Evolutionary conservation across 2,888 invertebrate species (phyloP).

Genomic region (Campopleginae sp.): DNA sequence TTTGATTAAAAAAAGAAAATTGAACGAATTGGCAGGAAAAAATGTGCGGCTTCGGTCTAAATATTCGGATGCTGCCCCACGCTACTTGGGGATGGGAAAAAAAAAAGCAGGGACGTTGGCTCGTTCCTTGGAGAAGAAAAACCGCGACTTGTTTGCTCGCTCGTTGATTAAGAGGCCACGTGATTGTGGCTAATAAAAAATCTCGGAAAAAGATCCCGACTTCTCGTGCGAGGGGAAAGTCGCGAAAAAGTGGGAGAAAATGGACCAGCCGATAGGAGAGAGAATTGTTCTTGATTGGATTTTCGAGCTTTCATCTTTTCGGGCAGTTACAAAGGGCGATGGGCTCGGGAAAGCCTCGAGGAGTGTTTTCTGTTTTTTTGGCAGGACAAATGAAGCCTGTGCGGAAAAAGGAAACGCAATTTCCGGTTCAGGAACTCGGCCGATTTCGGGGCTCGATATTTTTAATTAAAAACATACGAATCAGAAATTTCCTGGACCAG

Average conservation of each 20-base stretch:
- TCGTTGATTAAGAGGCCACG: conserved; percentile 73
- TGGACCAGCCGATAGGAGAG: not conserved
- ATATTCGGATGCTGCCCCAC: not conserved
- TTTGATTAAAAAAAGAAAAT: not conserved
- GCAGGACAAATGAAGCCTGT: not conserved
- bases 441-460: not conserved
- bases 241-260: not conserved
- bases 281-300: not conserved
- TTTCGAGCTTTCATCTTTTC: not conserved
- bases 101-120: not conserved
- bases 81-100: not conserved
- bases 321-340: not conserved
- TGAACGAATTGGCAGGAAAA: not conserved
- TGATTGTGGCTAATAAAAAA: conserved; percentile 61
- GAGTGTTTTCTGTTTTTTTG: not conserved
- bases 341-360: not conserved
- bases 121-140: not conserved
- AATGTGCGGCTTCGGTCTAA: not conserved
- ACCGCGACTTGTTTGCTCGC: conserved; percentile 72
- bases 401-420: conserved; percentile 38
- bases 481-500: not conserved
- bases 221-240: not conserved
- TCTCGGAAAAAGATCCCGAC: conserved; percentile 6
- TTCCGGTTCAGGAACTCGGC: conserved; percentile 35
- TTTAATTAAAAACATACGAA: not conserved